A percentile compares a stretch with the other conserved stretches of the same genome.
phyloP scores from a whole-genome alignment of 2,888 invertebrate genomes.

The Archips xylosteana region DNA sequence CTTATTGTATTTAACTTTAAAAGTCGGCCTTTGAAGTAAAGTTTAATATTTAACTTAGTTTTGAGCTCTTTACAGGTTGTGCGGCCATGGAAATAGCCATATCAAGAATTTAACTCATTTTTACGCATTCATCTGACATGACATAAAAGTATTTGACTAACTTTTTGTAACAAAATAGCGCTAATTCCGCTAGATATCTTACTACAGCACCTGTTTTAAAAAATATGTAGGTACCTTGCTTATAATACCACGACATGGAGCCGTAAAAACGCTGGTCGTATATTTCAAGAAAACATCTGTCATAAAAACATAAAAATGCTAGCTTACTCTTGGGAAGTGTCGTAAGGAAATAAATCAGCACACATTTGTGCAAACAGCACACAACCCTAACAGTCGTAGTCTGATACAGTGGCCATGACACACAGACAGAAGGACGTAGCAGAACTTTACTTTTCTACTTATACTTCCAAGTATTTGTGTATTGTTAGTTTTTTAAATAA shows the following conservation, averaged over 20 bases:
- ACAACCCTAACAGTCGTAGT: background rate
- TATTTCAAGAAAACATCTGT: background rate
- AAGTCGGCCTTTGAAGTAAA: too few relatives aligned
- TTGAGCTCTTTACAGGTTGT: too few relatives aligned
- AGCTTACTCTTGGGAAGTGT: background rate
- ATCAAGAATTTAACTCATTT: too few relatives aligned
- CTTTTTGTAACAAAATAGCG: too few relatives aligned
- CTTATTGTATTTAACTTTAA: too few relatives aligned
- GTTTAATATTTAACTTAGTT: too few relatives aligned
- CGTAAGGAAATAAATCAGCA: background rate
- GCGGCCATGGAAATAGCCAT: too few relatives aligned
- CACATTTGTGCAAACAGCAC: background rate
- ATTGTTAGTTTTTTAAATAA: too few relatives aligned
- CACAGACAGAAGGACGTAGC: background rate
- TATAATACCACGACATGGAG: background rate
- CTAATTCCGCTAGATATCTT: too few relatives aligned
- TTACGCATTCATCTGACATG: too few relatives aligned
- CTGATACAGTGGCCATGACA: constrained; percentile 6
- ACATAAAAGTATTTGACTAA: too few relatives aligned
- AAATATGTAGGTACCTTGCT: background rate
- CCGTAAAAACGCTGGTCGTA: background rate
- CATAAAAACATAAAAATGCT: background rate
- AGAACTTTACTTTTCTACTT: background rate
- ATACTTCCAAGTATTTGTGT: background rate
- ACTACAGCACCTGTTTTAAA: background rate